Evolutionary conservation across 1,140 invertebrate genomes (phyloP), one percentile per base, ranked within the genome.

Genomic region (Paraescarpia echinospica): DNA sequence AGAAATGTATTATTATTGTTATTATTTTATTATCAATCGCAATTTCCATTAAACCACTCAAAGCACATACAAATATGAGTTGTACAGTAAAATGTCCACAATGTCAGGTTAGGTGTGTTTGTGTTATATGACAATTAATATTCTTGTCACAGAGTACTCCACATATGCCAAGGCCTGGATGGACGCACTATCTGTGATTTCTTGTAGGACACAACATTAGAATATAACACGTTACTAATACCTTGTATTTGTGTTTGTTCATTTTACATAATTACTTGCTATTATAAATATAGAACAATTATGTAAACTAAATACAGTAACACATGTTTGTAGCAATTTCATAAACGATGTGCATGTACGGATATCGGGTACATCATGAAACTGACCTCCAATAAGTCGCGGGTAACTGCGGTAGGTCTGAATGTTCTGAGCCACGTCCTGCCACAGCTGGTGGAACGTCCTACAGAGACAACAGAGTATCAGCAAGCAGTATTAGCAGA

Each of bases 381-480:
- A 89, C 98, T 98, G 94, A 97, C 96, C 96, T 95, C 97, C 97
- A 93, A 99, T 98, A 6, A 99, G 96, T 94, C 99, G 97, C 0
- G 99, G 99, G 96, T 99, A 99, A 95, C 98, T 98, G 91, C 96
- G 97, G 95, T 99, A 99, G 1, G 96, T 97, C 90, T 97, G 97
- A 31, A 99, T 97, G 95, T 99, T 99, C 91, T 98, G 96, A 27
- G 98, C 98, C 91, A 99, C 98, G 96, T 98, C 97, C 94, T 97
- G 97, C 99, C 99, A 99, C 12, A 99, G 95, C 94, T 97, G 97
- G 95, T 98, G 98, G 95, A 99, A 99, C 8, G 99, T 99, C 91
- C 98, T 98, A 95, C 14, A 77, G 12, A 77, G 59, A 41, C 59
- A 77, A 2, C 59, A 77, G 59, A 77, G 59, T 12, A 31, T 77